A percentile compares a stretch with the other conserved stretches of the same genome.
These are phyloP conservation scores for Marisa cornuarietis DNA, from an alignment of 1,140 invertebrate genomes.

Conservation along the genomic window DNA sequence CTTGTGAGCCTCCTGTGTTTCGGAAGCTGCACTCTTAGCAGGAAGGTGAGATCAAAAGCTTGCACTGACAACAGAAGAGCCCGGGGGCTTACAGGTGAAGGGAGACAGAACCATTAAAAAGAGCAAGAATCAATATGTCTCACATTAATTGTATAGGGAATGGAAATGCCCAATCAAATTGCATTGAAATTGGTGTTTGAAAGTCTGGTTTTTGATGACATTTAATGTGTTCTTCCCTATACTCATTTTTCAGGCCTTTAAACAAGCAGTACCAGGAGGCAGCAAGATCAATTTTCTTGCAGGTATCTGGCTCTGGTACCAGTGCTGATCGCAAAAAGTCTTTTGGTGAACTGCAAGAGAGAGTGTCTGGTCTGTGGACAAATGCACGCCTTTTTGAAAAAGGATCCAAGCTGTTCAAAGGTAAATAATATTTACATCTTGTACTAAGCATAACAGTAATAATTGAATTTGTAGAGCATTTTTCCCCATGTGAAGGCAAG, in stretches of 20 bases:
- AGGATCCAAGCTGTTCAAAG: constrained; percentile 77
- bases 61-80: too few relatives aligned
- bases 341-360: constrained; percentile 83
- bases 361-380: constrained; percentile 76
- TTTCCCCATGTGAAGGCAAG: too few relatives aligned
- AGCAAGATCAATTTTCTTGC: constrained; percentile 76
- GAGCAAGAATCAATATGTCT: too few relatives aligned
- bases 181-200: not conserved
- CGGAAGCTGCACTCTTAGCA: too few relatives aligned
- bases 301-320: constrained; percentile 72
- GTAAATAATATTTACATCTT: constrained; percentile 40
- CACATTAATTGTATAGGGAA: too few relatives aligned
- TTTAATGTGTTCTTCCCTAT: not conserved
- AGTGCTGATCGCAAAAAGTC: constrained; percentile 74
- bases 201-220: not conserved
- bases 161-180: too few relatives aligned
- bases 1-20: too few relatives aligned
- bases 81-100: too few relatives aligned
- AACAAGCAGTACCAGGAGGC: constrained; percentile 65
- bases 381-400: constrained; percentile 88
- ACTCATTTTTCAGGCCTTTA: constrained; percentile 53
- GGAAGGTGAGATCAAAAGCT: too few relatives aligned
- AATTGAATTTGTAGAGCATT: too few relatives aligned
- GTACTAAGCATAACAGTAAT: too few relatives aligned
- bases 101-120: too few relatives aligned